These are phyloP conservation scores for Horisme vitalbata DNA, from an alignment of 2,888 invertebrate genomes.

Conservation along the genomic window DNA sequence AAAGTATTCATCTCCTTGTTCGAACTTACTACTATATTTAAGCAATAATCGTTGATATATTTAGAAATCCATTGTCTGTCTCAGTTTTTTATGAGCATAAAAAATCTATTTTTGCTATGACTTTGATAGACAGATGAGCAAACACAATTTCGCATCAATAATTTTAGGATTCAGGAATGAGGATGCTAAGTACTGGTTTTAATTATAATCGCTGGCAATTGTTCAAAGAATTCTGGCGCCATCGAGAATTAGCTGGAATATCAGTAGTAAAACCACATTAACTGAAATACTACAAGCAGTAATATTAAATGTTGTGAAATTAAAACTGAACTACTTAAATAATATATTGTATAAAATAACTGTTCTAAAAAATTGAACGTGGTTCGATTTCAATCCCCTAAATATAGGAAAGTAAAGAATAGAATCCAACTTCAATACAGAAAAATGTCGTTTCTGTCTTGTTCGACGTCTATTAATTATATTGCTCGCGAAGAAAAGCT, in stretches of 20 bases:
- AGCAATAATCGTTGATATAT: too few species aligned
- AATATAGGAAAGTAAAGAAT: too few species aligned
- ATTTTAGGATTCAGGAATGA: too few species aligned
- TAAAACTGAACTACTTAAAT: not conserved
- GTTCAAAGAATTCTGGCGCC: constrained; percentile 16
- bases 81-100: too few species aligned
- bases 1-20: not conserved
- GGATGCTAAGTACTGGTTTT: not conserved
- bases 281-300: constrained; percentile 28
- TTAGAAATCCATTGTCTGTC: too few species aligned
- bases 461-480: constrained; percentile 17
- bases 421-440: constrained; percentile 6
- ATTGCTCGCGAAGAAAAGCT: constrained; percentile 24
- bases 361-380: not conserved
- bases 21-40: too few species aligned
- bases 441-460: constrained; percentile 15
- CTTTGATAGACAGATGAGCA: too few species aligned
- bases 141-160: too few species aligned
- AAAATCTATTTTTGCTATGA: too few species aligned
- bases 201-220: constrained; percentile 10
- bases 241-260: constrained; percentile 8
- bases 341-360: constrained; percentile 1
- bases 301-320: constrained; percentile 30
- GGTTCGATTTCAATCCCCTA: too few species aligned
- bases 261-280: constrained; percentile 24